Percentiles rank a stretch among this genome's conserved stretches.
Evolutionary conservation across 2,113 vertebrate genomes (phyloP).

Genomic region (Glaucidium brasilianum): DNA sequence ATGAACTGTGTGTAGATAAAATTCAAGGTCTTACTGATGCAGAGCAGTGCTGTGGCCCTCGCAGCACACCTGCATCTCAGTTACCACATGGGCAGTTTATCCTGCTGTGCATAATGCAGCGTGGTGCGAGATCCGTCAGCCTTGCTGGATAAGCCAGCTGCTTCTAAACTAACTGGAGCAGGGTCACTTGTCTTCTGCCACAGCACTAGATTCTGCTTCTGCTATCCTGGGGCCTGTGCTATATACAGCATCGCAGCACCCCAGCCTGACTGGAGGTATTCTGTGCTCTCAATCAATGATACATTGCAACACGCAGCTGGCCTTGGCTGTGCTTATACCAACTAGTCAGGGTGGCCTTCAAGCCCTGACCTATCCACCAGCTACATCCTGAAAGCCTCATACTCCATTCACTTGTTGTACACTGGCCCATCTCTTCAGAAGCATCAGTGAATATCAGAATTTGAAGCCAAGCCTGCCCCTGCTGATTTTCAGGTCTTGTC

Average conservation of each 20-base stretch:
- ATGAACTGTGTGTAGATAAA: background rate
- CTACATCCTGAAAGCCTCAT: background rate
- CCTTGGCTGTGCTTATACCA: background rate
- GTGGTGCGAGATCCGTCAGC: background rate
- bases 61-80: background rate
- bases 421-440: background rate
- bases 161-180: background rate
- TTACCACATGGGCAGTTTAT: background rate
- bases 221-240: background rate
- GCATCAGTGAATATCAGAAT: background rate
- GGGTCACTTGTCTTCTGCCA: background rate
- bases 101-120: background rate
- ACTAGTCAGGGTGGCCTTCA: background rate
- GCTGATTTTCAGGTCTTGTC: background rate
- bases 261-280: background rate
- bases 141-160: background rate
- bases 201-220: background rate
- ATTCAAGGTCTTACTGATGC: background rate
- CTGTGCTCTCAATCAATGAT: background rate
- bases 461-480: background rate
- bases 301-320: background rate
- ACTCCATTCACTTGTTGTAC: background rate
- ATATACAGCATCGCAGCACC: background rate
- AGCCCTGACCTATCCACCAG: background rate
- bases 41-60: background rate